Base-by-base conservation (phyloP, 2,888 invertebrate genomes). In the Drosophila paucipuncta region DNA sequence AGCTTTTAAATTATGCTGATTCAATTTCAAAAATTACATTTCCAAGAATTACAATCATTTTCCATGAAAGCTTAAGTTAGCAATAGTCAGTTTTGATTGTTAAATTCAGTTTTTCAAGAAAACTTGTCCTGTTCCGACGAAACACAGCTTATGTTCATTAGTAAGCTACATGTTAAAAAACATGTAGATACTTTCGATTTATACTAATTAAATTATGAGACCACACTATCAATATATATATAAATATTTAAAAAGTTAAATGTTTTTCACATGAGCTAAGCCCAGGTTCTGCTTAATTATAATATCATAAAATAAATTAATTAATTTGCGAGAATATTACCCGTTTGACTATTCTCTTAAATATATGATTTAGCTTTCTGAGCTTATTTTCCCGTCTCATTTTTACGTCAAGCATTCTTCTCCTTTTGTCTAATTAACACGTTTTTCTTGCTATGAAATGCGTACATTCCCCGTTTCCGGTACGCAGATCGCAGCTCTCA, bases 381-480 rank as follows among this genome's bases (percentile, higher is more conserved):
- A 55, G 47, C 52, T 59, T 41, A 55, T 53, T 55, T 53, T 35
- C 70, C 63, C 65, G 64, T 73, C 81, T 79, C 64, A 73, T 83
- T 79, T 77, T 83, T 77, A 83, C 83, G 71, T 67, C 66, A 71
- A 78, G 76, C 73, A 68, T 71, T 78, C 70, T 76, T 73, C 69
- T 76, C 74, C 58, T 72, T 83, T 86, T 70, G 70, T 71, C 74
- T 80, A 82, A 85, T 85, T 85, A 88, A 82, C 76, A 71, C 60
- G 53, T 66, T 63, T 66, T 18, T 54, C 49, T 62, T 31, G 28
- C 30, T 59, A 33, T 31, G 55, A 28, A 37, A 39, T 22, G 39
- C 30, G 28, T 31, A 18, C n/a, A 66, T 49, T 55, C 55, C 47
- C 50, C 55, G 58, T 71, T 65, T 68, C 60, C 33, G 11, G 10